These are phyloP conservation scores for Drosophila sucinea DNA, from an alignment of 1,140 invertebrate species.

Conservation along the genomic window DNA sequence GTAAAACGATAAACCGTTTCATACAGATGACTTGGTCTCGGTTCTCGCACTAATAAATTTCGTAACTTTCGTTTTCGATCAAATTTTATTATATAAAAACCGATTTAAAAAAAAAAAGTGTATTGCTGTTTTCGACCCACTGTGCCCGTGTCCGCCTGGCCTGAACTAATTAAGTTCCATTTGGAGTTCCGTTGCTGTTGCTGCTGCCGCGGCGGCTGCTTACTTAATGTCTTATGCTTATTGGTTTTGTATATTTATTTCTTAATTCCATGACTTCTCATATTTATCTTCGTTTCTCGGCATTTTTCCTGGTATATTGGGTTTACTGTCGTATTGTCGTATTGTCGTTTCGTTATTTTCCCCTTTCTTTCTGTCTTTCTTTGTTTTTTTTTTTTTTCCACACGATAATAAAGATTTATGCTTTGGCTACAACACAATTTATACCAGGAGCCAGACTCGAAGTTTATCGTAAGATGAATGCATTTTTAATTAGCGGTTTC, in stretches of 20 bases:
- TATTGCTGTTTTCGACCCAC: background rate
- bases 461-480: slow-evolving; percentile 25
- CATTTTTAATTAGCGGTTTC: slow-evolving; percentile 34
- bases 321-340: slow-evolving; percentile 24
- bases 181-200: slow-evolving; percentile 13
- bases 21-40: too few relatives aligned
- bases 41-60: too few relatives aligned
- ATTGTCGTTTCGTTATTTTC: slow-evolving; percentile 13
- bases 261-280: slow-evolving; percentile 20
- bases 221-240: slow-evolving; percentile 28
- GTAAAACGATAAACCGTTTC: too few relatives aligned
- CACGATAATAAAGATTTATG: slow-evolving; percentile 30
- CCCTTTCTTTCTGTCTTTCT: background rate
- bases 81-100: too few relatives aligned
- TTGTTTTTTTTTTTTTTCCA: background rate
- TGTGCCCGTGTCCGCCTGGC: slow-evolving; percentile 8
- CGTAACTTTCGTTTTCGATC: too few relatives aligned
- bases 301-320: slow-evolving; percentile 21
- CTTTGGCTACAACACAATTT: slow-evolving; percentile 1
- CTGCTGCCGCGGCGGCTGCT: slow-evolving; percentile 12
- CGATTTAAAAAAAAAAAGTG: background rate
- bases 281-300: slow-evolving; percentile 20
- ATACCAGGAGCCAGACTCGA: slow-evolving; percentile 16
- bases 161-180: slow-evolving; percentile 19
- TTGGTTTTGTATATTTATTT: slow-evolving; percentile 37